phyloP scores from a whole-genome alignment of 2,888 invertebrate genomes.

The Agrenia bidenticulata region DNA sequence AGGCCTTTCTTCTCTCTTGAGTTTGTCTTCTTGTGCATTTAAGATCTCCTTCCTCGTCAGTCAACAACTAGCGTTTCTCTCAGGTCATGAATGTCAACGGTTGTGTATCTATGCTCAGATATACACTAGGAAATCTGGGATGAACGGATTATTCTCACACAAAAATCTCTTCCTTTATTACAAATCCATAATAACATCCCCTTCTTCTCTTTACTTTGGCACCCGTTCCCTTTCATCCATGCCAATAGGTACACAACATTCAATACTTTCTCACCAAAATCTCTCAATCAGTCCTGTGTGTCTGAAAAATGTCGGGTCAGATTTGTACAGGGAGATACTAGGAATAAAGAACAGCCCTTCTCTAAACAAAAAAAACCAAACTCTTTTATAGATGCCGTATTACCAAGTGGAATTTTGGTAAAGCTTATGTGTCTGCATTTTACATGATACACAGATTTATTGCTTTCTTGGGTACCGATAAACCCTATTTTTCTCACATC shows the following conservation, averaged over 20 bases:
- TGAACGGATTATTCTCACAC: conserved; percentile 20
- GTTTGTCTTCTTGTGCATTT: conserved; percentile 4
- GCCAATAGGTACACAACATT: neutral
- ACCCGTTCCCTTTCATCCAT: conserved; percentile 16
- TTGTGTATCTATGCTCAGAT: conserved; percentile 31
- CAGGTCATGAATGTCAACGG: conserved; percentile 49
- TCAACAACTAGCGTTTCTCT: conserved; percentile 41
- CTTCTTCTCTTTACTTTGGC: conserved; percentile 36
- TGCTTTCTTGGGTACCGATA: no score
- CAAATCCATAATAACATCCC: conserved; percentile 15
- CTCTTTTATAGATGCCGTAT: no score
- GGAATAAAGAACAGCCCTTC: no score
- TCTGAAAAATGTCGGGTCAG: no score
- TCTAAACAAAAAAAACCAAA: no score
- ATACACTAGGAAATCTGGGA: conserved; percentile 20
- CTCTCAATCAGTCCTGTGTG: no score
- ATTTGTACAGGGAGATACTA: no score
- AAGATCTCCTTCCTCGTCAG: conserved; percentile 23
- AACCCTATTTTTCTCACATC: no score
- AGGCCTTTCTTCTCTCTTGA: conserved; percentile 9
- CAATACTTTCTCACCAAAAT: no score
- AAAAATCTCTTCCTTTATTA: conserved; percentile 27
- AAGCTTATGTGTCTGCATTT: no score
- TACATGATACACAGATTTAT: no score
- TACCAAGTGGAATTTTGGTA: no score